phyloP scores from a whole-genome alignment of 2,888 invertebrate genomes.

The Apeira syringaria region DNA sequence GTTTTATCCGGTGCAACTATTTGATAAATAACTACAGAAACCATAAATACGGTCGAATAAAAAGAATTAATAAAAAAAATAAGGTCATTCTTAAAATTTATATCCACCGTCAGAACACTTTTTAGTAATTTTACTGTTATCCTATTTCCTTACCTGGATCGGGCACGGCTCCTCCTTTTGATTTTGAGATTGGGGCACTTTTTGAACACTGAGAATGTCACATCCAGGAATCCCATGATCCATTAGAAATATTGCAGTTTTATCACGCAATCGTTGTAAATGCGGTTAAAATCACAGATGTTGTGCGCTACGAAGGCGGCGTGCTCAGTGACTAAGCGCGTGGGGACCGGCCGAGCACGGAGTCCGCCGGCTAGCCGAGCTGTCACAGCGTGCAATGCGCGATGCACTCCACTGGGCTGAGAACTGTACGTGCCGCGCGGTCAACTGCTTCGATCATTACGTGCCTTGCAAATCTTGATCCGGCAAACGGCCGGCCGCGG shows the following conservation, averaged over 20 bases:
- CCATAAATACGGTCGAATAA: too few relatives aligned
- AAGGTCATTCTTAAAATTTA: too few relatives aligned
- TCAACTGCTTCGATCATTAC: conserved; percentile 18
- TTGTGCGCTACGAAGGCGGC: conserved; percentile 51
- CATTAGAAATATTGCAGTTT: conserved; percentile 51
- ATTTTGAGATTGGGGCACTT: conserved; percentile 68
- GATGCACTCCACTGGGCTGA: conserved; percentile 36
- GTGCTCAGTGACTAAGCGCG: conserved; percentile 64
- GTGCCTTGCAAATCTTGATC: conserved; percentile 12
- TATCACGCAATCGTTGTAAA: conserved; percentile 46
- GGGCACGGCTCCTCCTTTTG: conserved; percentile 47
- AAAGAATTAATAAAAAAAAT: too few relatives aligned
- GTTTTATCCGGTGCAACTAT: too few relatives aligned
- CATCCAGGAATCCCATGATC: conserved; percentile 63
- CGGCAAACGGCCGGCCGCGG: background rate
- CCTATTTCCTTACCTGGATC: conserved; percentile 58
- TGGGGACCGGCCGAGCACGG: conserved; percentile 37
- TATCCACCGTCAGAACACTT: too few relatives aligned
- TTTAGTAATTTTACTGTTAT: too few relatives aligned
- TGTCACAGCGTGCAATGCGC: conserved; percentile 39
- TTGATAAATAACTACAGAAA: too few relatives aligned
- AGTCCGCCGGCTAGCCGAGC: conserved; percentile 32
- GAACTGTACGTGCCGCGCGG: conserved; percentile 40
- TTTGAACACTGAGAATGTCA: conserved; percentile 71
- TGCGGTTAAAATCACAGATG: conserved; percentile 49